These are phyloP conservation scores for Parnassius orleans DNA, from an alignment of 2,888 invertebrate species.

Conservation along the genomic window DNA sequence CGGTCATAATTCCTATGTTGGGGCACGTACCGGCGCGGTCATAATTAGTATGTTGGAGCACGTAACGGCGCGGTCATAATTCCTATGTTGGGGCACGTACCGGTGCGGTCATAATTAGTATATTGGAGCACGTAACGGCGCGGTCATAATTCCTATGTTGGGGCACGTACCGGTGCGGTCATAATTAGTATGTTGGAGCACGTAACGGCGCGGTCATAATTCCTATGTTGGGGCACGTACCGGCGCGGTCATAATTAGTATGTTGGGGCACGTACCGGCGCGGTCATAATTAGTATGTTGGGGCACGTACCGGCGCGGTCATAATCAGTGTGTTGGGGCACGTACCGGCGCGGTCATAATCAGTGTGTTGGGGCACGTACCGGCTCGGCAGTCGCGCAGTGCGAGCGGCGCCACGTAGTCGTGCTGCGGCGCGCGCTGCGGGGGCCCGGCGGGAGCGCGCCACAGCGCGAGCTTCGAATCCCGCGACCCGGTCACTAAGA, in stretches of 20 bases:
- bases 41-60: background rate
- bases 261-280: conserved; percentile 74
- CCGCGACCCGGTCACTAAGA: conserved; percentile 95
- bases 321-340: conserved; percentile 71
- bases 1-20: conserved; percentile 35
- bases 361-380: conserved; percentile 37
- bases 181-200: conserved; percentile 69
- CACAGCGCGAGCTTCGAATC: conserved; percentile 95
- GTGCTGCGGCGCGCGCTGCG: conserved; percentile 46
- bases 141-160: conserved; percentile 42
- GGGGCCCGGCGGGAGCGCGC: conserved; percentile 83
- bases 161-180: too few relatives aligned
- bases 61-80: conserved; percentile 77
- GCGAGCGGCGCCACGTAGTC: conserved; percentile 84
- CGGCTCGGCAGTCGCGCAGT: conserved; percentile 89
- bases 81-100: too few relatives aligned
- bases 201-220: conserved; percentile 42
- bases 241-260: conserved; percentile 76
- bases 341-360: conserved; percentile 83
- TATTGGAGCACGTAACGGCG: conserved; percentile 71
- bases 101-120: too few relatives aligned
- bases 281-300: conserved; percentile 80
- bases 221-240: conserved; percentile 33
- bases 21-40: conserved; percentile 31
- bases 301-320: conserved; percentile 85